A percentile compares a stretch with the other conserved stretches of the same genome.
Conservation (phyloP, 2,888 invertebrate genomes). For the Himalopsyche japonica region DNA sequence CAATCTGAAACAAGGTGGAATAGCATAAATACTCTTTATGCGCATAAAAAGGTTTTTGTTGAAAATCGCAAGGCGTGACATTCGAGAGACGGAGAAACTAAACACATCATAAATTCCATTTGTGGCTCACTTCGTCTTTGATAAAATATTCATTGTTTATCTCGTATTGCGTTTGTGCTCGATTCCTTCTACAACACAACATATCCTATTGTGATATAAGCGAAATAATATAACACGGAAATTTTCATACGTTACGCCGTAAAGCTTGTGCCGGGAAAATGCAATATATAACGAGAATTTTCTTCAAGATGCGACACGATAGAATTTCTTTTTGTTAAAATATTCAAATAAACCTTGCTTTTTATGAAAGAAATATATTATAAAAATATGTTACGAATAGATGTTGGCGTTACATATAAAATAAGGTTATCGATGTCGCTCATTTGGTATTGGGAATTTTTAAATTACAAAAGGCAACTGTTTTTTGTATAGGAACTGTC, state of each 20-base stretch:
- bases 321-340: neutral
- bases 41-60: conserved; percentile 11
- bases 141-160: conserved; percentile 37
- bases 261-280: neutral
- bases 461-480: too few relatives aligned
- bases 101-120: conserved; percentile 33
- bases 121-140: conserved; percentile 19
- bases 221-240: neutral
- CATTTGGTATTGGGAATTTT: too few relatives aligned
- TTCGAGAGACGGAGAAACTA: neutral
- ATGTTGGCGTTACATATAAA: neutral
- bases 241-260: neutral
- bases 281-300: neutral
- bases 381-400: neutral
- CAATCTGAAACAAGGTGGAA: neutral
- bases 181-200: neutral
- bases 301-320: neutral
- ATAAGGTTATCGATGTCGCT: too few relatives aligned
- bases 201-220: neutral
- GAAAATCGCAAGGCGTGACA: conserved; percentile 15
- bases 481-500: too few relatives aligned
- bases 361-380: neutral
- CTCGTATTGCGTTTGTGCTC: neutral
- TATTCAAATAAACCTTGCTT: neutral
- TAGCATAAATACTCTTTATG: neutral